Evolutionary conservation across 2,888 invertebrate species (phyloP).

Genomic region (Zelleria hepariella): DNA sequence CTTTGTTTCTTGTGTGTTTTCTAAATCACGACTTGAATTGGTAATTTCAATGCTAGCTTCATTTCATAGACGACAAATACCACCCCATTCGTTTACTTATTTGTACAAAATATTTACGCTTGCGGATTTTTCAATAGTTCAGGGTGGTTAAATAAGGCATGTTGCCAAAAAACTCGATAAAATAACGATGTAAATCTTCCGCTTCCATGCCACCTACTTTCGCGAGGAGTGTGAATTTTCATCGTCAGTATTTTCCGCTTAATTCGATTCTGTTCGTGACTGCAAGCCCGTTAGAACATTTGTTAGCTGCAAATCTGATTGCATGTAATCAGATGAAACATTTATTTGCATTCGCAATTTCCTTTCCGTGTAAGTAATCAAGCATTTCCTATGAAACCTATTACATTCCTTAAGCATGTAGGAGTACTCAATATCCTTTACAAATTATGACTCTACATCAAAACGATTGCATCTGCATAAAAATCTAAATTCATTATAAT

Average conservation of each 20-base stretch:
- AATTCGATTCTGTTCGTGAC: conserved; percentile 4
- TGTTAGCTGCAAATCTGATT: conserved; percentile 7
- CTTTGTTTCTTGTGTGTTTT: conserved; percentile 15
- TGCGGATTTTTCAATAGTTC: too few relatives aligned
- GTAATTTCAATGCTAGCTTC: too few relatives aligned
- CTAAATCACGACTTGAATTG: too few relatives aligned
- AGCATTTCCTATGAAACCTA: conserved; percentile 2
- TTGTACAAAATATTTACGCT: too few relatives aligned
- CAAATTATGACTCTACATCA: not conserved
- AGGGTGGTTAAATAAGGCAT: too few relatives aligned
- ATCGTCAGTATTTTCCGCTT: not conserved
- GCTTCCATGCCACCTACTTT: not conserved
- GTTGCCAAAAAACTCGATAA: not conserved
- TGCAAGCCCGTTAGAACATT: conserved; percentile 5
- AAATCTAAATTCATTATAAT: too few relatives aligned
- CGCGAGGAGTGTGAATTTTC: not conserved
- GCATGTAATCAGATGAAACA: conserved; percentile 7
- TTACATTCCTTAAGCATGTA: not conserved
- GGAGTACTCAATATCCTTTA: not conserved
- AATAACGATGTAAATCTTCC: not conserved
- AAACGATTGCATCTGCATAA: not conserved
- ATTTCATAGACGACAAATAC: too few relatives aligned
- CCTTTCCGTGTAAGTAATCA: conserved; percentile 2
- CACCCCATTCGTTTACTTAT: too few relatives aligned
- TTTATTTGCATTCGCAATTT: conserved; percentile 9